Evolutionary conservation across 1,140 invertebrate species (phyloP).

Genomic region (Oedothorax gibbosus): DNA sequence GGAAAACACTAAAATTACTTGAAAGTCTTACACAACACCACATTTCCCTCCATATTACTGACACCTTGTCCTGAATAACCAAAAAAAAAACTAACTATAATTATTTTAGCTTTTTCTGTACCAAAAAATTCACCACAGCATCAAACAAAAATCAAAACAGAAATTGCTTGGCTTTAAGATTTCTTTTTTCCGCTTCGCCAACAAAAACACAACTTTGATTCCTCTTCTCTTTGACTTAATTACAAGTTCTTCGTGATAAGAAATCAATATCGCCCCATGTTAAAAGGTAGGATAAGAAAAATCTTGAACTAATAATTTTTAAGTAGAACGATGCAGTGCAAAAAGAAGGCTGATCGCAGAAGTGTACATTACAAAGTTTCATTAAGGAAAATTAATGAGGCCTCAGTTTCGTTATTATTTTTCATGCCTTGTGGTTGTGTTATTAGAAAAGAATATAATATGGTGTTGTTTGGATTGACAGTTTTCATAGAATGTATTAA

Average conservation of each 20-base stretch:
- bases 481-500: too few relatives aligned
- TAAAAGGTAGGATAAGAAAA: conserved; percentile 6
- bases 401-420: conserved; percentile 1
- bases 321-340: neutral
- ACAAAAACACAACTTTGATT: conserved; percentile 49
- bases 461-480: too few relatives aligned
- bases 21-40: too few relatives aligned
- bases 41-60: too few relatives aligned
- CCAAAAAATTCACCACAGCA: too few relatives aligned
- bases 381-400: conserved; percentile 56
- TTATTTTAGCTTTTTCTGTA: too few relatives aligned
- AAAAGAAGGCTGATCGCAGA: neutral
- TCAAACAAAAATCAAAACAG: too few relatives aligned
- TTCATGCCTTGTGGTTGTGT: neutral
- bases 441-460: neutral
- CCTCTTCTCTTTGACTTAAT: conserved; percentile 34
- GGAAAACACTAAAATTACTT: too few relatives aligned
- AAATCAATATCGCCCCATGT: conserved; percentile 51
- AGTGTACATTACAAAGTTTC: conserved; percentile 44
- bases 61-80: too few relatives aligned
- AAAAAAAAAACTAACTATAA: too few relatives aligned
- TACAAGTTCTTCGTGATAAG: conserved; percentile 44
- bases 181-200: too few relatives aligned
- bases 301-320: conserved; percentile 29
- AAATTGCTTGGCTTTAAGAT: too few relatives aligned